Conservation (phyloP, 2,888 invertebrate species). For the Synanthedon myopaeformis region DNA sequence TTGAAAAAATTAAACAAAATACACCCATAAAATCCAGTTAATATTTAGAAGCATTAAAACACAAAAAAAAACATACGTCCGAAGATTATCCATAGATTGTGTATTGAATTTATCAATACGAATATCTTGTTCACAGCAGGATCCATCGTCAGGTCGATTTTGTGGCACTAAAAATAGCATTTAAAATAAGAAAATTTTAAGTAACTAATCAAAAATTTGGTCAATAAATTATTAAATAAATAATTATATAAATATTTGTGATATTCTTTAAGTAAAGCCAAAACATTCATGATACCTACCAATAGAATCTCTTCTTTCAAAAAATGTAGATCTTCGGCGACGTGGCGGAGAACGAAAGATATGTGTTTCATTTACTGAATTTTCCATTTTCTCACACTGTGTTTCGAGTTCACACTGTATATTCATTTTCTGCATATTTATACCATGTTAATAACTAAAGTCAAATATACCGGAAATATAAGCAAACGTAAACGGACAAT, state of each 20-base stretch:
- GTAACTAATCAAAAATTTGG: too few relatives aligned
- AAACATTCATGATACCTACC: conserved; percentile 30
- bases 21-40: too few relatives aligned
- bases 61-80: too few relatives aligned
- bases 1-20: neutral
- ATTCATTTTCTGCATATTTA: neutral
- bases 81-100: too few relatives aligned
- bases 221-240: neutral
- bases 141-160: too few relatives aligned
- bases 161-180: too few relatives aligned
- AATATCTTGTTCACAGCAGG: too few relatives aligned
- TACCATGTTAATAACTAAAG: neutral
- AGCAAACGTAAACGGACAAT: neutral
- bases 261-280: neutral
- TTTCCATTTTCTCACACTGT: conserved; percentile 30
- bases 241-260: neutral
- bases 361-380: conserved; percentile 33
- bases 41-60: too few relatives aligned
- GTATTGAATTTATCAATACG: too few relatives aligned
- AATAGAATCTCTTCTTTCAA: conserved; percentile 51
- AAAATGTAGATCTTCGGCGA: conserved; percentile 55
- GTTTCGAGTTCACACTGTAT: too few relatives aligned
- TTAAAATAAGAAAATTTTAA: too few relatives aligned
- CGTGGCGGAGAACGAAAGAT: conserved; percentile 49
- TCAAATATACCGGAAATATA: neutral